phyloP scores from a whole-genome alignment of 2,113 vertebrate genomes.

The Prinia subflava region DNA sequence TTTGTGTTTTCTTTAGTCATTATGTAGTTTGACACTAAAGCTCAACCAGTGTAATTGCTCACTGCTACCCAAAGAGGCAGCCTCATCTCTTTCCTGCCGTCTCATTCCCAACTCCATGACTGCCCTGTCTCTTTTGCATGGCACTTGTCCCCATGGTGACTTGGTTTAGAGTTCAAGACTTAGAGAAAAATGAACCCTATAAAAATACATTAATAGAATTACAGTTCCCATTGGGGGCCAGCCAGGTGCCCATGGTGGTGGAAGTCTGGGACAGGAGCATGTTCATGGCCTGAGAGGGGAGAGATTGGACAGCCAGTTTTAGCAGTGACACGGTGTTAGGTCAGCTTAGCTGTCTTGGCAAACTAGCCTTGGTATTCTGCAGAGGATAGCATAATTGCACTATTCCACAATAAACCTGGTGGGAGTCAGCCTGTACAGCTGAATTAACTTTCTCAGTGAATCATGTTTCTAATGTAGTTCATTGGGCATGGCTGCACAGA shows the following conservation, averaged over 20 bases:
- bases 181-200: background rate
- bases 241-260: background rate
- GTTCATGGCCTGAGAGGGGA: background rate
- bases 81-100: background rate
- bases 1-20: background rate
- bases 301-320: background rate
- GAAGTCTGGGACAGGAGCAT: background rate
- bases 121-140: background rate
- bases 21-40: background rate
- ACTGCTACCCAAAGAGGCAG: background rate
- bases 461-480: background rate
- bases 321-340: background rate
- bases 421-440: background rate
- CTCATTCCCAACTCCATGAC: background rate
- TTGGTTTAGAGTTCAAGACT: rapidly evolving
- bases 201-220: background rate
- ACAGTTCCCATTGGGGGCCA: rapidly evolving
- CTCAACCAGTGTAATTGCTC: background rate
- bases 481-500: background rate
- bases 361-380: background rate
- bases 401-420: background rate
- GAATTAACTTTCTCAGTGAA: background rate
- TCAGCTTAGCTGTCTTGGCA: background rate
- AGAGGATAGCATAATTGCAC: background rate
- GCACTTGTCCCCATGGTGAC: background rate